These are phyloP conservation scores for Tursiops truncatus DNA, from an alignment of 2,113 vertebrate genomes.

Conservation along the genomic window DNA sequence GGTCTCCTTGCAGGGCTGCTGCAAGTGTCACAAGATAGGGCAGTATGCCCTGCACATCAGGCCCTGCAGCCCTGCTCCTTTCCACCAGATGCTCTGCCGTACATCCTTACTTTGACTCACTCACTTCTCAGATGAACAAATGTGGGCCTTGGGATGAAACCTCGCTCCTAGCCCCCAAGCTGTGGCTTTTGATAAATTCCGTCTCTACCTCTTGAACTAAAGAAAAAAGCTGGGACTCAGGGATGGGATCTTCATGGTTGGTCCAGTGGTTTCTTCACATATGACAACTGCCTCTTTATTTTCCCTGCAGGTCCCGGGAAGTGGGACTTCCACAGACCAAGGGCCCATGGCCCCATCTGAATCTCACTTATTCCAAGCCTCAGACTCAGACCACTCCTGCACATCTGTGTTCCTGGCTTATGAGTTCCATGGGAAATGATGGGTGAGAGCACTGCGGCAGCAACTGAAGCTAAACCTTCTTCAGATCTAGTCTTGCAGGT, in stretches of 20 bases:
- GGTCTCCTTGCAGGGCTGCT: not conserved
- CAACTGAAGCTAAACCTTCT: not conserved
- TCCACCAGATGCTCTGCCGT: too few species aligned
- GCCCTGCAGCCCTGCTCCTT: not conserved
- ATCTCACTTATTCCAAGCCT: not conserved
- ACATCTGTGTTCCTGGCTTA: not conserved
- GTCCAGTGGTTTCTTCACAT: not conserved
- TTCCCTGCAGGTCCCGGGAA: not conserved
- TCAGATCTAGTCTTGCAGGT: not conserved
- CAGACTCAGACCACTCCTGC: not conserved
- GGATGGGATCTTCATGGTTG: not conserved
- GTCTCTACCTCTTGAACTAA: not conserved
- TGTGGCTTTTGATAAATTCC: not conserved
- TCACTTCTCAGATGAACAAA: not conserved
- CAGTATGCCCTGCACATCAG: accelerated
- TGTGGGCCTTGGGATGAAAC: not conserved
- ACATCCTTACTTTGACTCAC: not conserved
- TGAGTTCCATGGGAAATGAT: not conserved
- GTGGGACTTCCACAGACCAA: not conserved
- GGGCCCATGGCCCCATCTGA: not conserved
- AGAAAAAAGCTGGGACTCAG: not conserved
- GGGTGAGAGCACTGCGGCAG: not conserved
- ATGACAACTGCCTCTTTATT: not conserved
- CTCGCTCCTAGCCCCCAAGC: not conserved
- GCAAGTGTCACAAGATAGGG: accelerated